These are phyloP conservation scores for Punctoribates punctum DNA, from an alignment of 2,888 invertebrate species.

Conservation along the genomic window DNA sequence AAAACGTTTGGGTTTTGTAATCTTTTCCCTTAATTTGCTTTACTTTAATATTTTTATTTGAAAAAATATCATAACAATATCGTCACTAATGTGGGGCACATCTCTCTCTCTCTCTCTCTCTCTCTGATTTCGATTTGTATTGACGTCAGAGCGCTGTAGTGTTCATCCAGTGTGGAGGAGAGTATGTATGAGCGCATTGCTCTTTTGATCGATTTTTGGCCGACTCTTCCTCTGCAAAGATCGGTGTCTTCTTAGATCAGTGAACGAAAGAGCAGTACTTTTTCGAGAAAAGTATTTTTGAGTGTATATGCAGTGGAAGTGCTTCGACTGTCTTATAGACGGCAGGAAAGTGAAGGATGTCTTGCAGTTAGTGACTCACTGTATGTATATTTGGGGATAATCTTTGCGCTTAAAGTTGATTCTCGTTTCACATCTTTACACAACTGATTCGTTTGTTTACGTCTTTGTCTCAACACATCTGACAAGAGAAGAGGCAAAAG, in stretches of 20 bases:
- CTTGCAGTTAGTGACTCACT: neutral
- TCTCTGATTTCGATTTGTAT: neutral
- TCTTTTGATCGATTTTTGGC: conserved; percentile 30
- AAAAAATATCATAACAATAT: neutral
- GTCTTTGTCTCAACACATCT: conserved; percentile 8
- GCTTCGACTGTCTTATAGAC: neutral
- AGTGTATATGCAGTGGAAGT: neutral
- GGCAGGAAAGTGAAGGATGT: neutral
- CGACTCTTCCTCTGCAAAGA: conserved; percentile 1
- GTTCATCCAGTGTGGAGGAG: neutral
- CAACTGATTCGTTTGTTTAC: conserved; percentile 14
- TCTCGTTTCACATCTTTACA: conserved; percentile 5
- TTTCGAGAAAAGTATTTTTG: neutral
- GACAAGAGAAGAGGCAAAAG: neutral
- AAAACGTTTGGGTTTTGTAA: too few species aligned
- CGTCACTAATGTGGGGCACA: too few species aligned
- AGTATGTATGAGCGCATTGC: conserved; percentile 11
- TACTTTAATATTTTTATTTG: neutral
- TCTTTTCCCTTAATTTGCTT: too few species aligned
- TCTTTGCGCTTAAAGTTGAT: conserved; percentile 19
- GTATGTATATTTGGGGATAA: neutral
- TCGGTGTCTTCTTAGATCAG: conserved; percentile 14
- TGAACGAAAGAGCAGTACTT: conserved; percentile 22
- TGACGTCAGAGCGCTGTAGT: neutral
- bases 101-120: conserved; percentile 17